phyloP scores from a whole-genome alignment of 1,140 invertebrate genomes.

The Orussus abietinus region DNA sequence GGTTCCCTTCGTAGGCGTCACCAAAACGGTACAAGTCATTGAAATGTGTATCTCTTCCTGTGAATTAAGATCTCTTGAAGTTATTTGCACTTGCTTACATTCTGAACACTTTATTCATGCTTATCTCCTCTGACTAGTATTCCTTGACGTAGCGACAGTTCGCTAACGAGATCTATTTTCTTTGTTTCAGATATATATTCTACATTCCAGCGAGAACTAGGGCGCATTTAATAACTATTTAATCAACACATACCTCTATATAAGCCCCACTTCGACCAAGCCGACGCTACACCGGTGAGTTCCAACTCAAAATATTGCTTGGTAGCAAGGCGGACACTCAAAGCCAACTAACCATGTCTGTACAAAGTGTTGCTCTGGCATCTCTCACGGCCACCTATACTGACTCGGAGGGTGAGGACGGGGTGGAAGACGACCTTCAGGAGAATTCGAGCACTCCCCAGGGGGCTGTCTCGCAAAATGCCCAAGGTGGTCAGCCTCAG shows the following conservation, averaged over 20 bases:
- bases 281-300: slow-evolving; percentile 46
- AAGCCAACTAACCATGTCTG: slow-evolving; percentile 54
- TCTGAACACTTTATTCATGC: no score
- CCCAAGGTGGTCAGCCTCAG: slow-evolving; percentile 37
- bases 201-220: slow-evolving; percentile 6
- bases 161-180: not conserved
- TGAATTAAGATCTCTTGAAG: no score
- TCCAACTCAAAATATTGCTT: slow-evolving; percentile 51
- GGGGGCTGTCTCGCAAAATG: slow-evolving; percentile 38
- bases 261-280: slow-evolving; percentile 12
- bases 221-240: slow-evolving; percentile 7
- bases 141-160: no score
- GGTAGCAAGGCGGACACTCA: slow-evolving; percentile 47
- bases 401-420: slow-evolving; percentile 78
- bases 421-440: slow-evolving; percentile 60
- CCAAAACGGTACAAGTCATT: no score
- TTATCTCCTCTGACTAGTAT: no score
- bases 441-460: slow-evolving; percentile 43
- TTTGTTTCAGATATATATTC: slow-evolving; percentile 5
- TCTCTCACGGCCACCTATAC: slow-evolving; percentile 79
- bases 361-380: slow-evolving; percentile 62
- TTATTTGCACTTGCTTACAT: no score
- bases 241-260: not conserved
- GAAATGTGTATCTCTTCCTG: no score
- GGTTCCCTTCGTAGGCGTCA: no score